These are phyloP conservation scores for Limnothrissa miodon DNA, from an alignment of 2,113 vertebrate species.

Conservation along the genomic window DNA sequence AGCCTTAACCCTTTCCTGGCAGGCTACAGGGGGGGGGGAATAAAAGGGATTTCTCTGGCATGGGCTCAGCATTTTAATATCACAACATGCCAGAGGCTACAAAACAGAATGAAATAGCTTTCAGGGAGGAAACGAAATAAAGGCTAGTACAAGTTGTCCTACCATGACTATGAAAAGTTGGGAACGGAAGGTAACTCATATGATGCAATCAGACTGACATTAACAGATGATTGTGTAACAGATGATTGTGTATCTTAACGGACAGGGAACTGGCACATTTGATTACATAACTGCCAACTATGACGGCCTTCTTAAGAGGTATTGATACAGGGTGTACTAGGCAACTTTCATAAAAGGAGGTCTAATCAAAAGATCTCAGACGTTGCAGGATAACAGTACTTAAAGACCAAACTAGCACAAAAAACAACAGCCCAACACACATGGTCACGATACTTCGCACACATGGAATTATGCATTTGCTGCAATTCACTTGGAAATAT, in stretches of 20 bases:
- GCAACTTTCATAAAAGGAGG: neutral
- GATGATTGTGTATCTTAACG: slow-evolving; percentile 59
- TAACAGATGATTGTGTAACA: slow-evolving; percentile 46
- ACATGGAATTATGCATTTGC: too few relatives aligned
- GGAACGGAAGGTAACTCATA: slow-evolving; percentile 1
- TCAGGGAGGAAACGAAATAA: neutral
- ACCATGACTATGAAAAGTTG: neutral
- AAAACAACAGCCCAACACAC: neutral
- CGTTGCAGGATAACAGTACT: neutral
- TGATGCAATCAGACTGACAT: slow-evolving; percentile 38
- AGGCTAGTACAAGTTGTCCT: neutral
- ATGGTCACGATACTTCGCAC: too few relatives aligned
- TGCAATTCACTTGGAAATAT: too few relatives aligned
- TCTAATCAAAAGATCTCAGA: neutral
- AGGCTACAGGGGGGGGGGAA: neutral
- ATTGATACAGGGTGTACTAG: slow-evolving; percentile 30
- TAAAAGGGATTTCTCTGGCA: neutral
- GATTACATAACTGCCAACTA: slow-evolving; percentile 57
- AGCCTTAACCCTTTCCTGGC: slow-evolving; percentile 63
- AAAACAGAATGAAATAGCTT: neutral
- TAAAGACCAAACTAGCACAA: neutral
- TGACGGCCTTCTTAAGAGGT: slow-evolving; percentile 12
- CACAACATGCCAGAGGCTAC: neutral
- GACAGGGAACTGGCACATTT: slow-evolving; percentile 41
- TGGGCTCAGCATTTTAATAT: neutral